A percentile compares a stretch with the other conserved stretches of the same genome.
Evolutionary conservation across 1,140 invertebrate species (phyloP).

Genomic region (Pararge aegeria): DNA sequence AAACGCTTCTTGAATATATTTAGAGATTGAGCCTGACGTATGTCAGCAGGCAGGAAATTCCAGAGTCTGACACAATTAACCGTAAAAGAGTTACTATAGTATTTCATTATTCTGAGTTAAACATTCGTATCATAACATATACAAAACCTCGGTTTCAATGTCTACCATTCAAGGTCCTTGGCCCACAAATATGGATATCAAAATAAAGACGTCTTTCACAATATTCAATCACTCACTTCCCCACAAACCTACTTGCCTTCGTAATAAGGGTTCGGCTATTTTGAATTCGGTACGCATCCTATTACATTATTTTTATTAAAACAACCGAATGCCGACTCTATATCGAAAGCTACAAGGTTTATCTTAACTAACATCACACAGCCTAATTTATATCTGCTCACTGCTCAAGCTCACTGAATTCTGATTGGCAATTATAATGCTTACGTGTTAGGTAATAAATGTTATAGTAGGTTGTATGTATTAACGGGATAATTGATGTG

Average conservation of each 20-base stretch:
- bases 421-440: conserved; percentile 1
- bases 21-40: no score
- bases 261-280: conserved; percentile 28
- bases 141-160: no score
- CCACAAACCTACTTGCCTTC: conserved; percentile 30
- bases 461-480: not conserved
- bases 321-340: conserved; percentile 7
- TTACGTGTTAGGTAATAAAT: not conserved
- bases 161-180: conserved; percentile 16
- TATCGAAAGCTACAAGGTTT: not conserved
- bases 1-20: no score
- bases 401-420: not conserved
- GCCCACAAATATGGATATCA: conserved; percentile 23
- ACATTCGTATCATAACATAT: no score
- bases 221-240: conserved; percentile 31
- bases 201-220: conserved; percentile 24
- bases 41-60: no score
- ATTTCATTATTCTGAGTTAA: no score
- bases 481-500: not conserved
- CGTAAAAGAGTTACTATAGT: no score
- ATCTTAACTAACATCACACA: not conserved
- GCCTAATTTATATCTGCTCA: not conserved
- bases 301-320: not conserved
- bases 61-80: no score
- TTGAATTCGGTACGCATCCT: conserved; percentile 33